phyloP scores from a whole-genome alignment of 2,113 vertebrate genomes.

The Aplodontia rufa region DNA sequence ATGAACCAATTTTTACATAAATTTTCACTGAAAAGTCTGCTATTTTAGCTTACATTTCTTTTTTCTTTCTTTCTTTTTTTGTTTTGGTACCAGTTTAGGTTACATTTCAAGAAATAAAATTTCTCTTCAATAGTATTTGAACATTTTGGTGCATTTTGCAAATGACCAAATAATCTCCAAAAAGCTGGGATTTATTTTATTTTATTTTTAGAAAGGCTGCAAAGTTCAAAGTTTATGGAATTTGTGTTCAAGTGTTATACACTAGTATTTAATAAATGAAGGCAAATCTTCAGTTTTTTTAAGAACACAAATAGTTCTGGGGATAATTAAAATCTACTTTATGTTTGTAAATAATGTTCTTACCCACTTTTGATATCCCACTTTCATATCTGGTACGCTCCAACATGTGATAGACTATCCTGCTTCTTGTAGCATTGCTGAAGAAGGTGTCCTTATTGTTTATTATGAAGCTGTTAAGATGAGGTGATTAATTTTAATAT shows the following conservation, averaged over 20 bases:
- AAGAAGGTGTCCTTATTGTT: slow-evolving; percentile 98
- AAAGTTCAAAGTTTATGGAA: not conserved
- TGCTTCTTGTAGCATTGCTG: slow-evolving; percentile 97
- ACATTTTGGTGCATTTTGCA: not conserved
- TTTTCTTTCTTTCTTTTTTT: too few relatives aligned
- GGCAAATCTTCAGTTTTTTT: not conserved
- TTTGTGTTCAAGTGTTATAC: not conserved
- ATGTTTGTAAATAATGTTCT: slow-evolving; percentile 56
- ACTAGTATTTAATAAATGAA: not conserved
- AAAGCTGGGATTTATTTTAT: not conserved
- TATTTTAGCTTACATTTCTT: not conserved
- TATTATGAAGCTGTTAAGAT: slow-evolving; percentile 93
- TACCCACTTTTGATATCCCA: slow-evolving; percentile 98
- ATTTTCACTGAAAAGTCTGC: not conserved
- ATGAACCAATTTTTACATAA: not conserved
- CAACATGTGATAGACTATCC: slow-evolving; percentile 97
- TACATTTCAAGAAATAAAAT: not conserved
- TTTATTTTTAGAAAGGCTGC: not conserved
- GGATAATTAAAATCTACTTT: not conserved
- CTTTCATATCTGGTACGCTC: slow-evolving; percentile 99
- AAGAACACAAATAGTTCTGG: not conserved
- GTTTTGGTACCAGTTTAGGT: not conserved
- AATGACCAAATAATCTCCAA: not conserved
- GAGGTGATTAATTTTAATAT: slow-evolving; percentile 63
- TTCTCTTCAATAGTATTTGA: not conserved